Evolutionary conservation across 1,140 invertebrate species (phyloP), one percentile per base, ranked within the genome.

Genomic region (Cylas formicarius): DNA sequence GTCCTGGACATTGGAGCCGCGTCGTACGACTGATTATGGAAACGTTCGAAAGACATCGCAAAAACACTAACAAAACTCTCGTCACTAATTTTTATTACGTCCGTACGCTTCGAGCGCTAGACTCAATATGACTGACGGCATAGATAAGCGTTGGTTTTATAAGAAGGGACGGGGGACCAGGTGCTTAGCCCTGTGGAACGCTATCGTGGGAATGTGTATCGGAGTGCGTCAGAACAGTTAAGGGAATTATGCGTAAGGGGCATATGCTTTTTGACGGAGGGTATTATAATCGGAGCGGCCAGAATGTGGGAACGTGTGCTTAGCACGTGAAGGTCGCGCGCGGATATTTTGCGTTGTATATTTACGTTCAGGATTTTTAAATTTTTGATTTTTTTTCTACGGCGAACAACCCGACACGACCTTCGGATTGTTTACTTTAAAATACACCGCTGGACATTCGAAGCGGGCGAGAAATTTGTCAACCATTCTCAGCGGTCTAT

Each of bases 1-100:
- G 87, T 90, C 63, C 86, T 78, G 52, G 82, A 89, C 66, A 87
- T 84, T 4, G 55, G 59, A 34, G 59, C 56, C 4, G 7, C 9
- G 24, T 48, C 39, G 24, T 24, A 37, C 22, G 55, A 29, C 29
- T 57, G 52, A 33, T 56, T 69, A 62, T 50, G 47, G 14, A 16
- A 28, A 29, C 32, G 37, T 34, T 39, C 21, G 8, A 46, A 20
- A n/a, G 43, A 35, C 40, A 19, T 40, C 32, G 34, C 35, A 48
- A n/a, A n/a, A 22, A 43, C 38, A 45, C 34, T 17, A 10, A 39
- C 44, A 43, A 32, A 38, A 16, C 47, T 39, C 52, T 47, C 47
- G 23, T 18, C 27, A 16, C 28, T 7, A 11, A 41, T 18, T 33
- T 8, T 38, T 27, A 14, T 36, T 19, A 7, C 20, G 22, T 24